Base-by-base conservation (phyloP, 2,113 vertebrate species). In the Colinus virginianus region DNA sequence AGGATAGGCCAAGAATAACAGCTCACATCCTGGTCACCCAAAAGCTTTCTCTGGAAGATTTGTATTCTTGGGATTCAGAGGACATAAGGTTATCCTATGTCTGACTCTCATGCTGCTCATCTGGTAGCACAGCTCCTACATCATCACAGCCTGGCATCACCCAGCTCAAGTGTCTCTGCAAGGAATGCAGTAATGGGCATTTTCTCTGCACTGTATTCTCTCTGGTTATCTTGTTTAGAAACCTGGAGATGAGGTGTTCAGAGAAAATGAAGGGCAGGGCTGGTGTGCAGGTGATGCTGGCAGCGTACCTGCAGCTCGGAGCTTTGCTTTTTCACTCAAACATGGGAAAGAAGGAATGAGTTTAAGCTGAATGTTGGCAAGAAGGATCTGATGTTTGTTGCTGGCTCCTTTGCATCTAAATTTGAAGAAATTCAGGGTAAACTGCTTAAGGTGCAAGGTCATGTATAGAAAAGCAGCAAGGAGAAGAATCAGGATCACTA, bases 31-130 rank as follows among this genome's bases (percentile, higher is more conserved):
- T 80, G 51, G 28, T 83, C 82, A 88, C 72, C 78, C 46, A 56
- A 78, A 63, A 84, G 59, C 34, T 80, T 79, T 63, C 40, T 94
- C 55, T 86, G 84, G 67, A 71, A 93, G 68, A 68, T 55, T 80
- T 85, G 42, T 90, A 2, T 51, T 72, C 32, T 32, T 63, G 64
- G 38, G 56, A 91, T 56, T 62, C 14, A 75, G 43, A 93, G 16
- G 68, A 71, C 28, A 43, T 16, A 59, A 93, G 34, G 11, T 89
- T 79, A 36, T 59, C 10, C 30, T 78, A 23, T 11, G 11, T 42
- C n/a, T 10, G 75, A 6, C 12, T 92, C 40, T 71, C 11, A 66
- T 61, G 51, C 30, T 18, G 53, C 20, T 38, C 40, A 45, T 81
- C 80, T 81, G 77, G 64, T 22, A 78, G 11, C 0, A 0, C 3